Evolutionary conservation across 2,888 invertebrate species (phyloP).

Genomic region (Yponomeuta malinellus): DNA sequence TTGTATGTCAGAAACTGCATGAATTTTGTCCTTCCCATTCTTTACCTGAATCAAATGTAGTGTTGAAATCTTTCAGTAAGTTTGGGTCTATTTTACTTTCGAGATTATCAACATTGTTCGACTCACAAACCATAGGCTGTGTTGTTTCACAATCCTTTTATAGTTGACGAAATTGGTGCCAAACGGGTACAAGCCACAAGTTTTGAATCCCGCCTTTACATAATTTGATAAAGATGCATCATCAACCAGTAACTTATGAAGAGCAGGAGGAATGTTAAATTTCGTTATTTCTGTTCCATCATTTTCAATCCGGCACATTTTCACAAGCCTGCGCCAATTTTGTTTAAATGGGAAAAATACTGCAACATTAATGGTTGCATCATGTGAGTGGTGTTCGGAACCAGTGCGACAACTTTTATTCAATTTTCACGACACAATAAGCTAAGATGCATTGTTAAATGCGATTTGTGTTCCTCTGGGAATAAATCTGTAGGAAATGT

Average conservation of each 20-base stretch:
- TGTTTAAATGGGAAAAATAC: slow-evolving; percentile 19
- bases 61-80: neutral
- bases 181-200: neutral
- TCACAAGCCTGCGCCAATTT: slow-evolving; percentile 21
- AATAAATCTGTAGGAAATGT: slow-evolving; percentile 11
- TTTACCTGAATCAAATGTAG: neutral
- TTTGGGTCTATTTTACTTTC: neutral
- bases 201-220: neutral
- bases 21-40: neutral
- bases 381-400: slow-evolving; percentile 16
- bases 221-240: neutral
- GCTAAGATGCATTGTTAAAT: slow-evolving; percentile 15
- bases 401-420: slow-evolving; percentile 11
- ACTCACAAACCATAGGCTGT: neutral
- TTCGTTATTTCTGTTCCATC: slow-evolving; percentile 26
- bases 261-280: slow-evolving; percentile 23
- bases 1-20: no score
- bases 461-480: slow-evolving; percentile 15
- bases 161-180: slow-evolving; percentile 3
- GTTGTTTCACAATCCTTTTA: slow-evolving; percentile 4
- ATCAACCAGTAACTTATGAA: slow-evolving; percentile 14
- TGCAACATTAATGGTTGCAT: slow-evolving; percentile 15
- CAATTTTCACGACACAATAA: slow-evolving; percentile 16
- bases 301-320: slow-evolving; percentile 25
- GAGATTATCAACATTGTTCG: neutral